Evolutionary conservation across 2,113 vertebrate genomes (phyloP).

Genomic region (Phaetusa simplex): DNA sequence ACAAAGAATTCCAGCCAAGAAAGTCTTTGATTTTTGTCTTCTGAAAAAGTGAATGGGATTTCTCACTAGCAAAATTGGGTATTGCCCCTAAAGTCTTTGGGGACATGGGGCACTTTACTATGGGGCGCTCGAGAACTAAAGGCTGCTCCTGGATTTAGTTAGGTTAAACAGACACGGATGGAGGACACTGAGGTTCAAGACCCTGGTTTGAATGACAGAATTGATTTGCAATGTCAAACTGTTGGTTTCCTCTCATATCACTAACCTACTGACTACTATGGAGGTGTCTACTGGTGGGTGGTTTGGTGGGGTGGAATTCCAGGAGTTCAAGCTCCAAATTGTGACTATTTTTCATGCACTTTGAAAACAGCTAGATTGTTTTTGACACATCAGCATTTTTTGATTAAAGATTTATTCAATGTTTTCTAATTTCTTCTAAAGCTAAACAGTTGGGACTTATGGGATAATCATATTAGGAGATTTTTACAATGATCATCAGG

Average conservation of each 20-base stretch:
- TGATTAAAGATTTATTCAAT: background rate
- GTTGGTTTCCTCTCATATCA: background rate
- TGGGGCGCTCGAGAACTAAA: background rate
- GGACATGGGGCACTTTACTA: too few species aligned
- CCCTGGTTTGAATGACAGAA: background rate
- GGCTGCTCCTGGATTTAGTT: background rate
- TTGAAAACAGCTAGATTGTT: background rate
- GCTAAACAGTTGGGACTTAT: background rate
- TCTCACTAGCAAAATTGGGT: background rate
- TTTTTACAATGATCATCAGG: background rate
- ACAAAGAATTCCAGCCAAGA: background rate
- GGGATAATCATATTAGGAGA: background rate
- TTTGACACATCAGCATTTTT: background rate
- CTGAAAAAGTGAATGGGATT: background rate
- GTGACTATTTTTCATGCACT: background rate
- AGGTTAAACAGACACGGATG: background rate
- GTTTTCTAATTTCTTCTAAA: background rate
- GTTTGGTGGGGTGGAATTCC: background rate
- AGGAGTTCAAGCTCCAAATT: background rate
- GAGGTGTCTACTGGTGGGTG: fast-evolving
- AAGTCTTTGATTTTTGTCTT: background rate
- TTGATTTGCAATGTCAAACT: background rate
- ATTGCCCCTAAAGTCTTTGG: background rate
- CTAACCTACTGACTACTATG: background rate
- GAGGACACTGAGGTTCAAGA: background rate